phyloP scores from a whole-genome alignment of 2,888 invertebrate genomes.

The Volucella inflata region DNA sequence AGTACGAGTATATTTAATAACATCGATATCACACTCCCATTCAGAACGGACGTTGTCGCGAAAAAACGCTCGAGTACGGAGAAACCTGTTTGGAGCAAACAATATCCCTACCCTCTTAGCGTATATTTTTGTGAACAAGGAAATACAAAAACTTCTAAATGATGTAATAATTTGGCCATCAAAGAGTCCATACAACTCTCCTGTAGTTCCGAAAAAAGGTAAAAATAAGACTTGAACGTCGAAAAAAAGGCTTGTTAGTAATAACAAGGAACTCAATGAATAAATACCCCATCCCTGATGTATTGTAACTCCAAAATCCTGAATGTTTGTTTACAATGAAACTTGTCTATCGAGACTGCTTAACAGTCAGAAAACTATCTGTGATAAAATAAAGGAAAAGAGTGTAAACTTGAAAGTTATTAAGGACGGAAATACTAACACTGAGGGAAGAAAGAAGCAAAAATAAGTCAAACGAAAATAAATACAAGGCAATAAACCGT shows the following conservation, averaged over 20 bases:
- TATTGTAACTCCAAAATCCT: too few species aligned
- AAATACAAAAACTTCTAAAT: conserved; percentile 36
- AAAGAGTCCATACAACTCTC: conserved; percentile 15
- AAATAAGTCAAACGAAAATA: too few species aligned
- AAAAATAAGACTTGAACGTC: conserved; percentile 13
- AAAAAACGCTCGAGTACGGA: conserved; percentile 27
- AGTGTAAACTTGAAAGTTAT: too few species aligned
- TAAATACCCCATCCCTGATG: conserved; percentile 27
- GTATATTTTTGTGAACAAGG: conserved; percentile 34
- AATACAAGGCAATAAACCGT: too few species aligned
- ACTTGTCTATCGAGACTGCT: too few species aligned
- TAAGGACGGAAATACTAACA: too few species aligned
- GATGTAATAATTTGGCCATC: conserved; percentile 34
- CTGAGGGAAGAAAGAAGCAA: too few species aligned
- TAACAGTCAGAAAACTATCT: too few species aligned
- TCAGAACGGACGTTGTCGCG: conserved; percentile 23
- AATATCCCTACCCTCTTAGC: conserved; percentile 15
- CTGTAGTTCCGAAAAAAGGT: conserved; percentile 33
- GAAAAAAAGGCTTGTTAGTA: conserved; percentile 7
- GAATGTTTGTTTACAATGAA: too few species aligned
- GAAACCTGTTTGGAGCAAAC: conserved; percentile 45
- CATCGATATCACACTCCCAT: conserved; percentile 36
- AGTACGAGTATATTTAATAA: conserved; percentile 12
- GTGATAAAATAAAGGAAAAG: too few species aligned
- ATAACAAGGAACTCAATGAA: conserved; percentile 44